Evolutionary conservation across 2,113 vertebrate species (phyloP), one percentile per base, ranked within the genome.

Genomic region (Calyptomena viridis): DNA sequence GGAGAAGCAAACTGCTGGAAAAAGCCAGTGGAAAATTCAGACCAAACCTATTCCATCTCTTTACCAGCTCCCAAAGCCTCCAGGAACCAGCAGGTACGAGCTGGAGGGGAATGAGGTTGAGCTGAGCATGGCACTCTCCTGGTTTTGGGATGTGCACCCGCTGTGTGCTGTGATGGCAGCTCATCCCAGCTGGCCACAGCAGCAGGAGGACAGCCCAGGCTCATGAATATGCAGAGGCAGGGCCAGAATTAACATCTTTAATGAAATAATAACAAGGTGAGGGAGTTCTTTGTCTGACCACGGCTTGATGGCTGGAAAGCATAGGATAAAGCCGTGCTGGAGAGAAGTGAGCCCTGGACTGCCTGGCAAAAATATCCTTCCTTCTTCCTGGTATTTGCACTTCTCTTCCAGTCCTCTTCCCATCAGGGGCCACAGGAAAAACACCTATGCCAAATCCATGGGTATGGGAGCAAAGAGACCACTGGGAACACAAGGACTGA

Each of bases 161-260:
- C 86, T 58, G 67, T 7, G 33, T 33, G 77, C 85, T 49, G 72
- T 69, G 82, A 95, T 53, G 56, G 77, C 87, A 77, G 81, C 90
- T 68, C 77, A 78, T 73, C 71, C 69, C 3, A 5, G 4, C 60
- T 37, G 67, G 2, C 91, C 93, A 94, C 27, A 42, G 73, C 78
- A 95, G 94, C 44, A 12, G 82, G 42, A 72, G 64, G 71, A 91
- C 56, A 47, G 50, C 68, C n/a, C 19, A 3, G 22, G 17, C 82
- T 96, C 93, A 88, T 94, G 83, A 92, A 96, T 86, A 96, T 89
- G 95, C 87, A 97, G 87, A 93, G 74, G 19, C 52, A 27, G 66
- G 66, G 88, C n/a, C 79, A 35, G 60, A 97, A 97, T 97, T 95
- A 96, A 93, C 96, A 96, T 95, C 90, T 82, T 91, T 95, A 96